Evolutionary conservation across 1,140 invertebrate genomes (phyloP).

Genomic region (Phymastichus coffea): DNA sequence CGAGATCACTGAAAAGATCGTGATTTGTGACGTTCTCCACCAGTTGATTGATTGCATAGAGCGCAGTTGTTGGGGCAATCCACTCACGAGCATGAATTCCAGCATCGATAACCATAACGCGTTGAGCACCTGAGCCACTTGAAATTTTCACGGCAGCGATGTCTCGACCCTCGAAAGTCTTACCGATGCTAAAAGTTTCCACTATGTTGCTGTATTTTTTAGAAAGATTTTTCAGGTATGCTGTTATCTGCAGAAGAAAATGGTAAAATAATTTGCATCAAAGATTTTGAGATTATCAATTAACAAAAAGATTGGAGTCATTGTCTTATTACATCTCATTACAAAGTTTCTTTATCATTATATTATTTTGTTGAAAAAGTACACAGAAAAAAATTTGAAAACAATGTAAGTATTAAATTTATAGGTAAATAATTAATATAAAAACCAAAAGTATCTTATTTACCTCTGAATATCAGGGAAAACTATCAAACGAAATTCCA

Average conservation of each 20-base stretch:
- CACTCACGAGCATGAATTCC: constrained; percentile 68
- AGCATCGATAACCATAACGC: constrained; percentile 53
- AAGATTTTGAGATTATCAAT: constrained; percentile 62
- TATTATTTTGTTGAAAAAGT: constrained; percentile 14
- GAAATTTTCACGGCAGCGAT: constrained; percentile 63
- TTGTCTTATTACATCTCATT: constrained; percentile 49
- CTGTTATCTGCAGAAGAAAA: constrained; percentile 60
- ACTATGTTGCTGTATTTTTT: constrained; percentile 52
- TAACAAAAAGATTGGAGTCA: constrained; percentile 46
- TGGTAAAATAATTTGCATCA: too few species aligned
- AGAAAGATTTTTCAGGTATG: constrained; percentile 51
- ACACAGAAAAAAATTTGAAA: too few species aligned
- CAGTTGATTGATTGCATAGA: constrained; percentile 66
- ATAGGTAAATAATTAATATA: too few species aligned
- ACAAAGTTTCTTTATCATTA: constrained; percentile 56
- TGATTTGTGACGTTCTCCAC: constrained; percentile 41
- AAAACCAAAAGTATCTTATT: too few species aligned
- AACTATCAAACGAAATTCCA: constrained; percentile 21
- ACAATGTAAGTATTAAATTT: too few species aligned
- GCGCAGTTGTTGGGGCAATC: constrained; percentile 61
- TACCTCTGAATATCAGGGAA: constrained; percentile 13
- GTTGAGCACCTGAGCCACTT: constrained; percentile 47
- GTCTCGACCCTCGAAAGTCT: constrained; percentile 61
- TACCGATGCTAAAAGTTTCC: constrained; percentile 56
- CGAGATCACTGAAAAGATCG: constrained; percentile 60